phyloP scores from a whole-genome alignment of 2,113 vertebrate species.

The Panurus biarmicus region DNA sequence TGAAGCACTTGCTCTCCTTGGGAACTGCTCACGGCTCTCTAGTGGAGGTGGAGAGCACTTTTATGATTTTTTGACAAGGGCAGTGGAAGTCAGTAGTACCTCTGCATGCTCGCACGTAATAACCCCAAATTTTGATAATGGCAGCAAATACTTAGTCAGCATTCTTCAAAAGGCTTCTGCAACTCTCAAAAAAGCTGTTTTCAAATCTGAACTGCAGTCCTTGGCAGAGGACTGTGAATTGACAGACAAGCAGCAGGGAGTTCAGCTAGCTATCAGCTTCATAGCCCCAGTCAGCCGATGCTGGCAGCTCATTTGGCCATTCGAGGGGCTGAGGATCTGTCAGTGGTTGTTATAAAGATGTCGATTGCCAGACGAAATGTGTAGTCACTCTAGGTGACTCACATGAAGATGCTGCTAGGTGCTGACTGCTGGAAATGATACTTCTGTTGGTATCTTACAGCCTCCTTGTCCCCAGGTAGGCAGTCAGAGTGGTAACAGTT shows the following conservation, averaged over 20 bases:
- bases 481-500: not conserved
- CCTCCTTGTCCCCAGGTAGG: not conserved
- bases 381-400: not conserved
- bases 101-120: not conserved
- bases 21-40: not conserved
- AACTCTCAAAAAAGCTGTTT: not conserved
- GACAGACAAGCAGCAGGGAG: not conserved
- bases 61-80: not conserved
- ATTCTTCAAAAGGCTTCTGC: not conserved
- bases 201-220: not conserved
- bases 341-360: not conserved
- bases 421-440: not conserved
- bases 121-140: not conserved
- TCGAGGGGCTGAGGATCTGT: not conserved
- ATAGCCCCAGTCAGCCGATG: not conserved
- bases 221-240: not conserved
- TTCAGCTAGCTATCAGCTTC: not conserved
- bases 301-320: not conserved
- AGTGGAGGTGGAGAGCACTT: not conserved
- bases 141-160: not conserved
- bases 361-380: not conserved
- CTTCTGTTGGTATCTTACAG: rapidly evolving
- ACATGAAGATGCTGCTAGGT: not conserved
- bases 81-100: not conserved
- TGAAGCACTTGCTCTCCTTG: not conserved